Conservation (phyloP, 2,113 vertebrate species). For the Channa maculata region DNA sequence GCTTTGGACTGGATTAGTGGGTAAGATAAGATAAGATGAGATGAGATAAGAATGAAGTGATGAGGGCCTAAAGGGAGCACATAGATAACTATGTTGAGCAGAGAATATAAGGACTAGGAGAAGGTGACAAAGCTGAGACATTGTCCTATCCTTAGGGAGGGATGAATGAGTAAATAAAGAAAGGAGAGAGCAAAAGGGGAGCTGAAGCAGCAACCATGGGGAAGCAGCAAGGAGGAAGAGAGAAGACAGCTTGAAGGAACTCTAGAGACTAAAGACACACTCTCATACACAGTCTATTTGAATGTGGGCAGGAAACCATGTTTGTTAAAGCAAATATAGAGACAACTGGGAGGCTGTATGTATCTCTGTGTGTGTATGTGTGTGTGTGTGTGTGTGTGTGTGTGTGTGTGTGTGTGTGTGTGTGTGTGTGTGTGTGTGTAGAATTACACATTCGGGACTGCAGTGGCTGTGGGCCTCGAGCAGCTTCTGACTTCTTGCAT, state of each 20-base stretch:
- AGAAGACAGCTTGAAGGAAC: constrained; percentile 44
- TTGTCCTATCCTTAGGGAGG: constrained; percentile 28
- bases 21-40: background rate
- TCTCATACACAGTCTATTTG: constrained; percentile 23
- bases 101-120: constrained; percentile 20
- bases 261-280: constrained; percentile 39
- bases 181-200: constrained; percentile 39
- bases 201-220: constrained; percentile 41
- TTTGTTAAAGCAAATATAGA: constrained; percentile 58
- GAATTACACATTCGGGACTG: background rate
- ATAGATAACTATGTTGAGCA: constrained; percentile 7
- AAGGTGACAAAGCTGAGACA: constrained; percentile 9
- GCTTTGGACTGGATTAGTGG: constrained; percentile 46
- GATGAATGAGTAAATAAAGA: constrained; percentile 60
- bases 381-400: constrained; percentile 16
- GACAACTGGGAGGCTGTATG: constrained; percentile 24
- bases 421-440: constrained; percentile 14
- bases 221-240: constrained; percentile 40
- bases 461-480: constrained; percentile 38
- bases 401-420: constrained; percentile 13
- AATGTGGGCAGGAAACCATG: constrained; percentile 49
- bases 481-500: constrained; percentile 47
- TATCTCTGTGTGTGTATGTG: constrained; percentile 21
- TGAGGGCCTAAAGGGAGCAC: constrained; percentile 17
- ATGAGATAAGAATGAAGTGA: constrained; percentile 4